A percentile compares a stretch with the other conserved stretches of the same genome.
Conservation (phyloP, 2,888 invertebrate genomes). For the Allacma fusca region DNA sequence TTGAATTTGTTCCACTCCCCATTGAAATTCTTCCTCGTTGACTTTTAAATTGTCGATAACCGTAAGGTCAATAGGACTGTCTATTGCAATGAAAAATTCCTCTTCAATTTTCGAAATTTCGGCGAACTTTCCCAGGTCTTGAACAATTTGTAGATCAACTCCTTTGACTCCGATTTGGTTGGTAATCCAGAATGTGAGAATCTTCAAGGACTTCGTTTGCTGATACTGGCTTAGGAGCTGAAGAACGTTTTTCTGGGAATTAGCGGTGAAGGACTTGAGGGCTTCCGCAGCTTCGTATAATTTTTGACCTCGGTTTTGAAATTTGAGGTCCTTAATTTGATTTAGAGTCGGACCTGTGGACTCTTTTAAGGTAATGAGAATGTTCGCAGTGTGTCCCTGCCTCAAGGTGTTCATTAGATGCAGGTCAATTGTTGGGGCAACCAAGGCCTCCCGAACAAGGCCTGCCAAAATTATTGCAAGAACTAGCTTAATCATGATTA, state of each 20-base stretch:
- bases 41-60: neutral
- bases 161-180: conserved; percentile 23
- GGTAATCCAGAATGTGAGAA: conserved; percentile 15
- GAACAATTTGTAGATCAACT: conserved; percentile 19
- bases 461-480: neutral
- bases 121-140: neutral
- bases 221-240: neutral
- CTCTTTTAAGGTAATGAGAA: conserved; percentile 25
- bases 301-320: conserved; percentile 6
- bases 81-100: neutral
- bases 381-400: neutral
- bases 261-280: neutral
- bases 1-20: conserved; percentile 21
- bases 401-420: neutral
- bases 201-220: neutral
- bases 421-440: neutral
- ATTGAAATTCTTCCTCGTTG: conserved; percentile 26
- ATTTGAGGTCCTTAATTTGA: neutral
- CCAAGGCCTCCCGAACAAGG: conserved; percentile 10
- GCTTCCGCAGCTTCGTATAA: neutral
- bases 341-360: neutral
- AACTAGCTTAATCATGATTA: neutral
- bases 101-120: conserved; percentile 1
- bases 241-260: conserved; percentile 14
- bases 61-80: neutral